phyloP scores from a whole-genome alignment of 2,797 vertebrate species.

The Eospalax fontanierii region DNA sequence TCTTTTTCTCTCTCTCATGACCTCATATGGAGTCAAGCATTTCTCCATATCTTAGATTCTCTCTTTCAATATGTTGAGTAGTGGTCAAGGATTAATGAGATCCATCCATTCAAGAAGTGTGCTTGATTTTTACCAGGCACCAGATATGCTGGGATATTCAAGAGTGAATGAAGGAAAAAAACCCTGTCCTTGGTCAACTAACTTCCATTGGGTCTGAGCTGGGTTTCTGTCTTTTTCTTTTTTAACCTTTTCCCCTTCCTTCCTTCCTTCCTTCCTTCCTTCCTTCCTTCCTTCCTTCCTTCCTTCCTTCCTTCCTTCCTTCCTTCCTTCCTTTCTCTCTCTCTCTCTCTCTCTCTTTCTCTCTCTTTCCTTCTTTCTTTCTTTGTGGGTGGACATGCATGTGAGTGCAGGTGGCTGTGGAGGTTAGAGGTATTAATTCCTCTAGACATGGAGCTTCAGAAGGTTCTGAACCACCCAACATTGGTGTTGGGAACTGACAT shows the following conservation, averaged over 20 bases:
- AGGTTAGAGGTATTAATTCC: too few relatives aligned
- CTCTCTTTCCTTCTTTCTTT: too few relatives aligned
- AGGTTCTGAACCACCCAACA: too few relatives aligned
- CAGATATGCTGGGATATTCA: too few relatives aligned
- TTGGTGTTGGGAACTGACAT: too few relatives aligned
- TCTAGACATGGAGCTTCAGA: too few relatives aligned
- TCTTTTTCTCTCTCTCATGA: background rate
- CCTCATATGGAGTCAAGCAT: background rate
- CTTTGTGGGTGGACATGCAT: background rate
- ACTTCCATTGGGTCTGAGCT: background rate
- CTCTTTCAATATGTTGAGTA: background rate
- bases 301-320: too few relatives aligned
- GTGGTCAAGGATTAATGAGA: background rate
- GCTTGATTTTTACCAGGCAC: background rate
- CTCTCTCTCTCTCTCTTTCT: too few relatives aligned
- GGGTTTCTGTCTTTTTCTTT: background rate
- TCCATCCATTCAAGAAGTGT: background rate
- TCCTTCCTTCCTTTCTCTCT: background rate
- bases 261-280: too few relatives aligned
- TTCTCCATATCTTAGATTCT: background rate
- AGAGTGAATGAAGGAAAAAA: background rate
- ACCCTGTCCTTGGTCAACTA: background rate
- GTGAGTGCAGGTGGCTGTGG: too few relatives aligned
- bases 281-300: too few relatives aligned
- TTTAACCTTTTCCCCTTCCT: background rate